phyloP scores from a whole-genome alignment of 2,113 vertebrate species.

The Colistium nudipinnis region DNA sequence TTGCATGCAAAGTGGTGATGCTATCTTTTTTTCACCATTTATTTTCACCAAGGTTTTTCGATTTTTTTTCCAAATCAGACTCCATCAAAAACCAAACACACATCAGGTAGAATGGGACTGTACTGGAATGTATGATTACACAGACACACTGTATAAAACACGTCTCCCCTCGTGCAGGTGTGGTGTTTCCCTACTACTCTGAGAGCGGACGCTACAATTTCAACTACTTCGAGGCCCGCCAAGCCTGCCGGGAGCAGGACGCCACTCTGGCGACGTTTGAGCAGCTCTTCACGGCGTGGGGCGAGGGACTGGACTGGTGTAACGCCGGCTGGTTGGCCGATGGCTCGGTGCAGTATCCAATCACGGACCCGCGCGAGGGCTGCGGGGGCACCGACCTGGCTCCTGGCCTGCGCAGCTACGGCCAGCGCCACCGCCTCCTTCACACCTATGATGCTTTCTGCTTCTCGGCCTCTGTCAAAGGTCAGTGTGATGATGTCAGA shows the following conservation, averaged over 20 bases:
- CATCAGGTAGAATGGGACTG: not conserved
- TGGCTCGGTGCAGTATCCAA: constrained; percentile 90
- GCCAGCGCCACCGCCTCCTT: constrained; percentile 80
- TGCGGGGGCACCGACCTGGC: constrained; percentile 79
- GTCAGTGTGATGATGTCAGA: constrained; percentile 71
- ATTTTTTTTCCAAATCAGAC: not conserved
- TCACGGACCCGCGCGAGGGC: constrained; percentile 79
- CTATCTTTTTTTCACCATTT: no score
- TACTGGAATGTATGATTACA: not conserved
- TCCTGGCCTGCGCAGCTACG: constrained; percentile 90
- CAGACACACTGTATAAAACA: not conserved
- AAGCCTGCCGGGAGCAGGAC: constrained; percentile 85
- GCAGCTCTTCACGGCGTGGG: constrained; percentile 91
- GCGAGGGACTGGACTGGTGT: constrained; percentile 87
- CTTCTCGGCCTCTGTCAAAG: constrained; percentile 85
- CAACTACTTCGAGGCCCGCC: constrained; percentile 86
- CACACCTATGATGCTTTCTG: constrained; percentile 92
- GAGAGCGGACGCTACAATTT: constrained; percentile 86
- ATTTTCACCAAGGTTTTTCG: not conserved
- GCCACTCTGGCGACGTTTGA: constrained; percentile 88
- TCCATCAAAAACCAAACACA: not conserved
- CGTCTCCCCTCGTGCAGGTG: constrained; percentile 74
- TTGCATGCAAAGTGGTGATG: no score
- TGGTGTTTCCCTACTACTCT: constrained; percentile 93
- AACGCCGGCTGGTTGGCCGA: constrained; percentile 92